phyloP scores from a whole-genome alignment of 2,113 vertebrate species.

The Syngnathoides biaculeatus region DNA sequence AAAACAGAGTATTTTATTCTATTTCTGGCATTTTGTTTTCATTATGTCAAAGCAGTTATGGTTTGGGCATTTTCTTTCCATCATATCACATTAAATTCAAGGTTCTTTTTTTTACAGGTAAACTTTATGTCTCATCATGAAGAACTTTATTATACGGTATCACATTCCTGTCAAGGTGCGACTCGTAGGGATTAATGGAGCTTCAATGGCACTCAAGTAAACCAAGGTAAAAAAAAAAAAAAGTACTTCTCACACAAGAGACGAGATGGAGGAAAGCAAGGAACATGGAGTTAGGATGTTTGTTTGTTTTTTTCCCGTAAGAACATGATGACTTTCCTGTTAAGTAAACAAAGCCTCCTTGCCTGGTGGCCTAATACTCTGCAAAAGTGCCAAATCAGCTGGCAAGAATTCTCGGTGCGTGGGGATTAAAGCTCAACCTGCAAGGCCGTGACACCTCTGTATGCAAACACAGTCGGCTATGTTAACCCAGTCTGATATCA shows the following conservation, averaged over 20 bases:
- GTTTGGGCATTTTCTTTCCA: neutral
- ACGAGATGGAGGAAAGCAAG: neutral
- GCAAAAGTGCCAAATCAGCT: conserved; percentile 71
- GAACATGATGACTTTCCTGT: conserved; percentile 57
- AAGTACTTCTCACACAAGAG: conserved; percentile 6
- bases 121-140: neutral
- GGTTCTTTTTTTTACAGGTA: neutral
- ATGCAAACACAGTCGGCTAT: conserved; percentile 59
- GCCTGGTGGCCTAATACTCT: conserved; percentile 59
- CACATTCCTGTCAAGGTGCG: conserved; percentile 1
- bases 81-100: neutral
- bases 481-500: conserved; percentile 70
- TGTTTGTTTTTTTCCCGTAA: conserved; percentile 17
- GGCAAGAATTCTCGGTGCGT: conserved; percentile 39
- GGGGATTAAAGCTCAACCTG: conserved; percentile 57
- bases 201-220: conserved; percentile 16
- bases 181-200: neutral
- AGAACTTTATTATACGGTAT: neutral
- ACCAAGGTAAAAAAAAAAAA: conserved; percentile 8
- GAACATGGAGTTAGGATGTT: conserved; percentile 23
- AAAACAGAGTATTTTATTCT: neutral
- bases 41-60: neutral
- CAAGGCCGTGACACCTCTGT: conserved; percentile 46
- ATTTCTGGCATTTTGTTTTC: neutral
- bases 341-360: conserved; percentile 66